A percentile compares a stretch with the other conserved stretches of the same genome.
Evolutionary conservation across 2,113 vertebrate genomes (phyloP).

Genomic region (Aspiorhynchus laticeps): DNA sequence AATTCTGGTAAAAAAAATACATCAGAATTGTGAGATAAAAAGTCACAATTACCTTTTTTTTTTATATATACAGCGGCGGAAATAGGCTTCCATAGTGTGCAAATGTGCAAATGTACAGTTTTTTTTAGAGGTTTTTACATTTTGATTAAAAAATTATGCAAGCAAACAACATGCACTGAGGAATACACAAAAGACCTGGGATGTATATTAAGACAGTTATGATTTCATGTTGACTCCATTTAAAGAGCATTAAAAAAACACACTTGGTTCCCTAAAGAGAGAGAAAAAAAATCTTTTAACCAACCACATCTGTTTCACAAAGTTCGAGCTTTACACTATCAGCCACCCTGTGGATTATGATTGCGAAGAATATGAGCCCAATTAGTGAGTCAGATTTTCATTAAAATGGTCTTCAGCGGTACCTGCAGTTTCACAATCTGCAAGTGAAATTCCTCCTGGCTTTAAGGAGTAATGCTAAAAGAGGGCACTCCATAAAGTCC

Average conservation of each 20-base stretch:
- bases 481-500: neutral
- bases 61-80: no score
- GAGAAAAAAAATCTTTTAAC: neutral
- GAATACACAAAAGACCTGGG: neutral
- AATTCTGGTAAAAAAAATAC: no score
- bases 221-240: neutral
- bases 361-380: neutral
- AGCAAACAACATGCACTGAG: neutral
- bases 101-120: neutral
- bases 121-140: neutral
- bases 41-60: no score
- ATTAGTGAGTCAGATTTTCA: conserved; percentile 25
- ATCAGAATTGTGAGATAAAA: no score
- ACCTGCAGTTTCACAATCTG: neutral
- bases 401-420: neutral
- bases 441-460: neutral
- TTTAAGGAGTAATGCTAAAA: conserved; percentile 2
- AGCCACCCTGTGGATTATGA: conserved; percentile 9
- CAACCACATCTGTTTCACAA: neutral
- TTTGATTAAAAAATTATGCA: neutral
- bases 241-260: neutral
- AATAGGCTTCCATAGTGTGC: neutral
- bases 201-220: neutral
- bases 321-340: neutral
- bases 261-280: neutral